Evolutionary conservation across 1,140 invertebrate genomes (phyloP), one percentile per base, ranked within the genome.

Genomic region (Ephestia elutella): DNA sequence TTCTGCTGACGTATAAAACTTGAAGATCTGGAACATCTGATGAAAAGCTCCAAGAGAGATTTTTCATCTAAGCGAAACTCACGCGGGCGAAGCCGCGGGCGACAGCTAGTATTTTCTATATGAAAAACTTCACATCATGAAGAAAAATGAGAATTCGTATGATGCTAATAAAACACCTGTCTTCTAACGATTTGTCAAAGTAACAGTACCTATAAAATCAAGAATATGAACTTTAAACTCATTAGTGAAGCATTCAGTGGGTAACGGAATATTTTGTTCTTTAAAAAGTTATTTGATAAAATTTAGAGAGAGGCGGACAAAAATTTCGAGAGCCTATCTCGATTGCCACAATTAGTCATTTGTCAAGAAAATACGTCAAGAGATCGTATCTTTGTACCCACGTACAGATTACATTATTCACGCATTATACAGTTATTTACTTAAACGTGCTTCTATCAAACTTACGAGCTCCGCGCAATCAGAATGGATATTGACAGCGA

Each of bases 401-500:
- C 11, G 32, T 38, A 8, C 13, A 44, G 38, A 44, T 44, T 15
- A 44, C 38, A 44, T 44, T 44, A 44, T 44, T 44, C 38, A 15
- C 38, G 38, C 13, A 44, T 60, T 63, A 63, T 60, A 53, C 56
- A 66, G 65, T 71, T 62, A 66, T 70, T 66, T 72, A 67, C 57
- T 68, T 65, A 63, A 62, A 60, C 55, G 32, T 56, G 63, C 70
- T 72, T 66, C 67, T 67, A 70, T 66, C 61, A 62, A 59, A 67
- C 57, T 66, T 62, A 63, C 66, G 64, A 65, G 56, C 68, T 9
- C 3, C 61, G 57, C 59, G 63, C 65, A 58, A 63, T 60, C 55
- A 56, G 71, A 74, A 81, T 76, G 71, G 67, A 74, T 74, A 79
- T 74, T 74, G 76, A 79, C 76, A 75, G 73, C 73, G 71, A 66